Base-by-base conservation (phyloP, 1,140 invertebrate genomes). In the Subanguina moxae region DNA sequence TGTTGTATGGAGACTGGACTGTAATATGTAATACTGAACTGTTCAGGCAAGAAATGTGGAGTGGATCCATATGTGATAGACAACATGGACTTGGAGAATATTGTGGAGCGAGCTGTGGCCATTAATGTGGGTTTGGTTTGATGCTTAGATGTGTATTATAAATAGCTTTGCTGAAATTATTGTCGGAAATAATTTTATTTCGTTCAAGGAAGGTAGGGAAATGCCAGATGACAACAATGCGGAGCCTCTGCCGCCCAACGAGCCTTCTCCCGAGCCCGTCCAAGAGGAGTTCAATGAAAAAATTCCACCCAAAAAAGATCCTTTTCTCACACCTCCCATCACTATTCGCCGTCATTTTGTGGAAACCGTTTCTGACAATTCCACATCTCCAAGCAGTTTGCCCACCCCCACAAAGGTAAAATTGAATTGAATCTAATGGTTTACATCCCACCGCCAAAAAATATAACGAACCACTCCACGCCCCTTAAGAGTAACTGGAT, bases 81-180 rank as follows among this genome's bases (percentile, higher is more conserved):
- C 65, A 78, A 76, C 11, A 65, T 82, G 43, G 80, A 82, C 64
- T 65, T 82, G 67, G 80, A 82, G 43, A 82, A 82, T 61, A 75
- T 82, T 57, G 81, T 82, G 9, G 81, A 82, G 30, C 38, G 81
- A 48, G 71, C 72, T 9, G 78, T 82, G 25, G 80, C 80, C 28
- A 71, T 82, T 3, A 65, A 78, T 62, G 77, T 78, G 28, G 30
- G 61, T 64, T 46, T 38, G 11, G 11, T 38, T 5, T 38, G 32
- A 11, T 38, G 32, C 32, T n/a, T n/a, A n/a, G n/a, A n/a, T n/a
- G n/a, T n/a, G n/a, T n/a, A n/a, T n/a, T n/a, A n/a, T n/a, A n/a
- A n/a, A n/a, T n/a, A n/a, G n/a, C n/a, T n/a, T n/a, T n/a, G n/a
- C n/a, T n/a, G 32, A 38, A 38, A 38, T 38, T 38, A 38, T 38